Evolutionary conservation across 1,140 invertebrate species (phyloP), one percentile per base, ranked within the genome.

Genomic region (Trinorchestia longiramus): DNA sequence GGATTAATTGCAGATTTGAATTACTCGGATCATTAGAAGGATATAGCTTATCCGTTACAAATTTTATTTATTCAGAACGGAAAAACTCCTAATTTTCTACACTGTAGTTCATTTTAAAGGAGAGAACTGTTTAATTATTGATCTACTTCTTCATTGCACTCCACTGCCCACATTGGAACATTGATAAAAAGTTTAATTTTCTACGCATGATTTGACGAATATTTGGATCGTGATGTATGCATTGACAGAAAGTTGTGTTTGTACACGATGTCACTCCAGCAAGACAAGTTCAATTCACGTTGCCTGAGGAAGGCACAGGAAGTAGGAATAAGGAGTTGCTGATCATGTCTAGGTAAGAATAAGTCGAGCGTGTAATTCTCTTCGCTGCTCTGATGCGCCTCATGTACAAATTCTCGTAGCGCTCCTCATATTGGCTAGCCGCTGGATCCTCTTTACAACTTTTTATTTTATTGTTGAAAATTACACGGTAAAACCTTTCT

Each of bases 301-400:
- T 11, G 15, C 62, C 62, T 28, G 62, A 77, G 62, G 36, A 36
- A 77, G 62, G 62, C 62, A 77, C 62, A 77, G 62, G 62, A 77
- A 28, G 62, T 6, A 77, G 28, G 62, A 77, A 77, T 77, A 77
- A 77, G 62, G 36, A 11, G 62, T 23, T 77, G 62, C 62, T 77
- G 62, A 77, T 77, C 62, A 77, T 77, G 62, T 77, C 15, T 77
- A 77, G 62, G 62, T 77, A 77, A 77, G 62, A 28, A 77, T 77
- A 19, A 77, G 62, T 77, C 62, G 62, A 77, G 62, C 62, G 62
- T 77, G 62, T 77, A 77, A 77, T 90, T 90, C 41, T 90, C 88
- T 90, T 90, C 88, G 88, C 88, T 90, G 88, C 88, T 90, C 88
- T 90, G 36, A 43, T 90, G 88, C 88, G 88, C 88, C 88, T 90